Evolutionary conservation across 2,797 vertebrate species (phyloP).

Genomic region (Acipenser transmontanus): DNA sequence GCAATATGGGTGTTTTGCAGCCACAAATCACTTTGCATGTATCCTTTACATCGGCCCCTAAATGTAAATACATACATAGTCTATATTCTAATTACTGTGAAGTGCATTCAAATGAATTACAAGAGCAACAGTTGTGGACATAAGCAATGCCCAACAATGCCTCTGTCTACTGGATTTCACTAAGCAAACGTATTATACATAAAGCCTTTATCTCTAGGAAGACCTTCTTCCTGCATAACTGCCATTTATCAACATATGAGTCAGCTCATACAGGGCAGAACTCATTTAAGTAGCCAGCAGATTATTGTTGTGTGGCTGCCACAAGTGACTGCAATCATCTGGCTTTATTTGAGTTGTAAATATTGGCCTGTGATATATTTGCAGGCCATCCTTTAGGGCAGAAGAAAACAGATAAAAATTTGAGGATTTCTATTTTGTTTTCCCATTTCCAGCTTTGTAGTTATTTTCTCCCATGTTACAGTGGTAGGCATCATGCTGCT

Average conservation of each 20-base stretch:
- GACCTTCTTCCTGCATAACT: not conserved
- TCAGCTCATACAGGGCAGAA: not conserved
- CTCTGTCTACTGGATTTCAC: not conserved
- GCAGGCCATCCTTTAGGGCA: too few relatives aligned
- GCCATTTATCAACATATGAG: conserved; percentile 2
- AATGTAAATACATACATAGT: too few relatives aligned
- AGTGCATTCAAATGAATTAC: too few relatives aligned
- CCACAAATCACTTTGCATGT: not conserved
- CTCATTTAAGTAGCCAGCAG: not conserved
- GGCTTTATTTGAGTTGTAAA: conserved; percentile 6
- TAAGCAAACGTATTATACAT: not conserved
- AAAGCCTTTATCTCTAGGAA: not conserved
- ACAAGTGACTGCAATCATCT: conserved; percentile 5
- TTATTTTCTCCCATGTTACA: too few relatives aligned
- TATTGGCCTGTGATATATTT: not conserved
- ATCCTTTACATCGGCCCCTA: not conserved
- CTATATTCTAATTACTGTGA: too few relatives aligned
- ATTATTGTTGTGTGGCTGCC: not conserved
- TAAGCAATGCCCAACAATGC: too few relatives aligned
- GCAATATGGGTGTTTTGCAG: too few relatives aligned
- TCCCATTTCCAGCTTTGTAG: too few relatives aligned
- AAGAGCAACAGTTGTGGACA: too few relatives aligned
- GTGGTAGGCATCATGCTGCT: too few relatives aligned
- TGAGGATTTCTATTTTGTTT: too few relatives aligned
- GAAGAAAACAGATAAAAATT: too few relatives aligned